These are phyloP conservation scores for Helarctos malayanus DNA, from an alignment of 2,797 vertebrate genomes.

Conservation along the genomic window DNA sequence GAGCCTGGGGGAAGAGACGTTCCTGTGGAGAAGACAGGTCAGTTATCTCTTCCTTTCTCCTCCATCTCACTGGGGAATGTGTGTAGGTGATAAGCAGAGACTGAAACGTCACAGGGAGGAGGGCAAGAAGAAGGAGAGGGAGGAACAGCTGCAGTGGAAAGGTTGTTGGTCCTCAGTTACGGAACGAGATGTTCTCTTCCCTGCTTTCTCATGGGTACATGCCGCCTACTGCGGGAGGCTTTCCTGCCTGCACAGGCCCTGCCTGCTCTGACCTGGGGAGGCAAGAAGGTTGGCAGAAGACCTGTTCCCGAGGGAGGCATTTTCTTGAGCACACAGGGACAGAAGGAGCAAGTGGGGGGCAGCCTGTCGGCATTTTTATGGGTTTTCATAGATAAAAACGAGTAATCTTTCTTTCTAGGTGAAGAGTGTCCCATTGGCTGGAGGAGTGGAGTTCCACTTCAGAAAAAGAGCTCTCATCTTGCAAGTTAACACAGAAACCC, in stretches of 20 bases:
- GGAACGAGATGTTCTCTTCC: background rate
- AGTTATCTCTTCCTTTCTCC: background rate
- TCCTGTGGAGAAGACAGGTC: background rate
- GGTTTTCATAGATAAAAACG: slow-evolving; percentile 8
- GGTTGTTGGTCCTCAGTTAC: background rate
- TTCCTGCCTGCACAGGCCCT: background rate
- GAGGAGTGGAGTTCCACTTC: background rate
- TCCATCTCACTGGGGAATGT: background rate
- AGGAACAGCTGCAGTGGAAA: background rate
- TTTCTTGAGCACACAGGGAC: background rate
- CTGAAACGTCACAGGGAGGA: background rate
- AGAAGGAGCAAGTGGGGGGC: background rate
- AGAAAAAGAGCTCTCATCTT: slow-evolving; percentile 36
- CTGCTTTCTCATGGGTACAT: slow-evolving; percentile 17
- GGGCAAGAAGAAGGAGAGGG: background rate
- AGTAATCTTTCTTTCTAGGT: slow-evolving; percentile 8
- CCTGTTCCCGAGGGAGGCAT: background rate
- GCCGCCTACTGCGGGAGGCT: background rate
- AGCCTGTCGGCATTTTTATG: background rate
- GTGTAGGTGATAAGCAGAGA: background rate
- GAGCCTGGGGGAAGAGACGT: background rate
- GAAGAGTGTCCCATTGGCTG: background rate
- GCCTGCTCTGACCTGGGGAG: background rate
- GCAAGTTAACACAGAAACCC: slow-evolving; percentile 6
- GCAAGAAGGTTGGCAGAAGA: background rate